A percentile compares a stretch with the other conserved stretches of the same genome.
phyloP scores from a whole-genome alignment of 2,888 invertebrate genomes.

The Drosophila austrosaltans region DNA sequence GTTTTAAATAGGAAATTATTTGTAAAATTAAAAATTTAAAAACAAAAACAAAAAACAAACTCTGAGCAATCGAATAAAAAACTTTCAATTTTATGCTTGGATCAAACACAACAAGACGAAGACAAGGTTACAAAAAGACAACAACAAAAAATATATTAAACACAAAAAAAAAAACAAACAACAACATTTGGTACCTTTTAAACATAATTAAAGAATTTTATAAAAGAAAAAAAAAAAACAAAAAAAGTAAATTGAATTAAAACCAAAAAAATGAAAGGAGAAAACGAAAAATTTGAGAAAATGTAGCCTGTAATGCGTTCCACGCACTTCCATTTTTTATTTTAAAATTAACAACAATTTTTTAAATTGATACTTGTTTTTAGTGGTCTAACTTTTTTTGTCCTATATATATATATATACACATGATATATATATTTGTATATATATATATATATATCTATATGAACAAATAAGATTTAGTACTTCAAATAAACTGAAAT shows the following conservation, averaged over 20 bases:
- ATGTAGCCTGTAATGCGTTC: conserved; percentile 68
- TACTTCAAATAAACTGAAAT: conserved; percentile 68
- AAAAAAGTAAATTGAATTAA: conserved; percentile 23
- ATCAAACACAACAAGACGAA: conserved; percentile 16
- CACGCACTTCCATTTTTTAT: conserved; percentile 67
- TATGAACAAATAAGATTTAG: conserved; percentile 53
- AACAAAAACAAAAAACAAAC: conserved; percentile 32
- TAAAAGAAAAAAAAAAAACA: conserved; percentile 40
- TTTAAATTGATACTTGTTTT: conserved; percentile 3
- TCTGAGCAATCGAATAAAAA: conserved; percentile 19
- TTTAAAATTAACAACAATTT: conserved; percentile 37
- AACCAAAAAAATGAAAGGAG: conserved; percentile 41
- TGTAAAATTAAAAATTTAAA: conserved; percentile 14
- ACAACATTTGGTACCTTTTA: conserved; percentile 80
- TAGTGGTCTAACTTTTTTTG: conserved; percentile 20
- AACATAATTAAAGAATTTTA: conserved; percentile 65
- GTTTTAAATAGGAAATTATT: conserved; percentile 24
- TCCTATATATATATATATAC: conserved; percentile 13
- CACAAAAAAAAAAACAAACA: conserved; percentile 36
- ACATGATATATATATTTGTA: conserved; percentile 32
- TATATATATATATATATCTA: conserved; percentile 29
- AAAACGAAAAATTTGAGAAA: conserved; percentile 59
- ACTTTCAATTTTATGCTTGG: conserved; percentile 20
- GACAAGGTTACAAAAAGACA: conserved; percentile 59
- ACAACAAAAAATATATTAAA: conserved; percentile 7